A percentile compares a stretch with the other conserved stretches of the same genome.
Conservation (phyloP, 2,888 invertebrate genomes). For the Limnephilus auricula region DNA sequence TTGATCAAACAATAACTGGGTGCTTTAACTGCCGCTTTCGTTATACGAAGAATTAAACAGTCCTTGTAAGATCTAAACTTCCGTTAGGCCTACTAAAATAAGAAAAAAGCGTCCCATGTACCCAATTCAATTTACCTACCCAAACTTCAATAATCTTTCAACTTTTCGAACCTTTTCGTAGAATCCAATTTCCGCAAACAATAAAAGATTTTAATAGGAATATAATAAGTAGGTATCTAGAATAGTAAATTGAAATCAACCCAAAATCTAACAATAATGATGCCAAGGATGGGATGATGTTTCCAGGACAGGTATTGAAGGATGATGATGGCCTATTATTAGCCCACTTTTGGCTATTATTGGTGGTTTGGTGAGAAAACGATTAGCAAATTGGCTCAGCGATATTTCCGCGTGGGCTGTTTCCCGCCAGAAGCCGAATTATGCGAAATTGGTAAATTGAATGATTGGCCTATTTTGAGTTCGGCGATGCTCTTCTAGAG, state of each 20-base stretch:
- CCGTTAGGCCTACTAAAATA: neutral
- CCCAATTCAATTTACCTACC: neutral
- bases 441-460: neutral
- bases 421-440: neutral
- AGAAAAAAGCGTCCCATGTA: neutral
- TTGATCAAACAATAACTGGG: too few relatives aligned
- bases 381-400: neutral
- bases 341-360: neutral
- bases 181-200: neutral
- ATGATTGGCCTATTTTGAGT: constrained; percentile 24
- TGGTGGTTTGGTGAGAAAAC: neutral
- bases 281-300: neutral
- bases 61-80: neutral
- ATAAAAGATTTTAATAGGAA: neutral
- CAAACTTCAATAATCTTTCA: neutral
- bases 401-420: neutral
- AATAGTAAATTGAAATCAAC: neutral
- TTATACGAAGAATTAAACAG: neutral
- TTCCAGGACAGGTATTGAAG: neutral
- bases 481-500: neutral
- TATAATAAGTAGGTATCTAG: neutral
- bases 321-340: neutral
- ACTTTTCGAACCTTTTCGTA: neutral
- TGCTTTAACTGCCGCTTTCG: too few relatives aligned
- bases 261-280: neutral